A percentile compares a stretch with the other conserved stretches of the same genome.
phyloP scores from a whole-genome alignment of 2,888 invertebrate genomes.

The Melanophora roralis region DNA sequence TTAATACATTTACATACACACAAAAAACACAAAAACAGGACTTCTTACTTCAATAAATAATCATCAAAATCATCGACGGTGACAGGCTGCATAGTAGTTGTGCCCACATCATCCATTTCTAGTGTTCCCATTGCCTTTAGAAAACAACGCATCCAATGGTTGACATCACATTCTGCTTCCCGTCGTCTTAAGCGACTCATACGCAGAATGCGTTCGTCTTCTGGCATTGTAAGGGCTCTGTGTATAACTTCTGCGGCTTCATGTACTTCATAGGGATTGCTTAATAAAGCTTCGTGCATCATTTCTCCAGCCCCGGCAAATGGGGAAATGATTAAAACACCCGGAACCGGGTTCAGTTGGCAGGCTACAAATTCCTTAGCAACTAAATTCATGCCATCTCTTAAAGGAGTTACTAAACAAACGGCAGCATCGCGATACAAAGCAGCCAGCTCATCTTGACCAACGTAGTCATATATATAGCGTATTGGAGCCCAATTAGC shows the following conservation, averaged over 20 bases:
- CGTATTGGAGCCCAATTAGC: slow-evolving; percentile 94
- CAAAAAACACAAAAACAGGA: neutral
- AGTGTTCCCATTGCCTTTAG: slow-evolving; percentile 91
- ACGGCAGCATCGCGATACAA: slow-evolving; percentile 92
- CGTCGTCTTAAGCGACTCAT: slow-evolving; percentile 90
- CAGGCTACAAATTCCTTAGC: slow-evolving; percentile 96
- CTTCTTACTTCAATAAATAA: slow-evolving; percentile 87
- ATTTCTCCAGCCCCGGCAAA: slow-evolving; percentile 95
- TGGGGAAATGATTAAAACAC: slow-evolving; percentile 91
- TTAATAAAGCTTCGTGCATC: slow-evolving; percentile 94
- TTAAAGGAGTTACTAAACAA: slow-evolving; percentile 89
- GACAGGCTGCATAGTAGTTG: slow-evolving; percentile 92
- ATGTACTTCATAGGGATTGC: slow-evolving; percentile 92
- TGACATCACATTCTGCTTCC: slow-evolving; percentile 89
- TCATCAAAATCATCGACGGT: slow-evolving; percentile 94
- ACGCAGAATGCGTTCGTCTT: slow-evolving; percentile 89
- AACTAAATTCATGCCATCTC: slow-evolving; percentile 95
- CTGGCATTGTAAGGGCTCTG: slow-evolving; percentile 92
- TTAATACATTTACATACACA: too few species aligned
- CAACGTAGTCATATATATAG: slow-evolving; percentile 92
- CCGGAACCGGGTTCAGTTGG: slow-evolving; percentile 90
- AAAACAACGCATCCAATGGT: slow-evolving; percentile 93
- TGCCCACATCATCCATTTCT: slow-evolving; percentile 89
- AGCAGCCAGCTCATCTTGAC: slow-evolving; percentile 90
- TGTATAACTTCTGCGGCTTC: slow-evolving; percentile 92